phyloP scores from a whole-genome alignment of 1,140 invertebrate species.

The Lethrus apterus region DNA sequence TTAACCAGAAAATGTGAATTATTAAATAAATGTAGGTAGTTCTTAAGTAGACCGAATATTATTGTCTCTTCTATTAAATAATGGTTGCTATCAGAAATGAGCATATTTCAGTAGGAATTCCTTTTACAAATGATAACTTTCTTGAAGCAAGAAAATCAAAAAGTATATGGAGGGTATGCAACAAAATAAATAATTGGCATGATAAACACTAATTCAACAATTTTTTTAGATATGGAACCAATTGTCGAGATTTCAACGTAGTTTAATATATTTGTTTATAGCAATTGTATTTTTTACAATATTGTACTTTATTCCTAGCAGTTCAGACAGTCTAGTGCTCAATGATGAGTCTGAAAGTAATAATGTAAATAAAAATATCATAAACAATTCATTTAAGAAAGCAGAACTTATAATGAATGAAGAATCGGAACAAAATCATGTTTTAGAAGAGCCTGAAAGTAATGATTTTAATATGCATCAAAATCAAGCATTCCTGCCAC shows the following conservation, averaged over 20 bases:
- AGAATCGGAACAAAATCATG: slow-evolving; percentile 22
- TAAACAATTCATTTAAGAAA: slow-evolving; percentile 17
- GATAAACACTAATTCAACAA: slow-evolving; percentile 17
- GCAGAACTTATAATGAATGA: slow-evolving; percentile 2
- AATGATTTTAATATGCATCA: slow-evolving; percentile 24
- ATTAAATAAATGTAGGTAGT: too few relatives aligned
- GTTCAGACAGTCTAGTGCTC: slow-evolving; percentile 34
- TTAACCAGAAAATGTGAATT: too few relatives aligned
- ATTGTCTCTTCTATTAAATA: too few relatives aligned
- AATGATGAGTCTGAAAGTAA: slow-evolving; percentile 34
- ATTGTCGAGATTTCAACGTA: slow-evolving; percentile 73
- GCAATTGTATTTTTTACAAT: slow-evolving; percentile 46
- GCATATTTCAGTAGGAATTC: slow-evolving; percentile 7
- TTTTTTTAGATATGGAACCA: slow-evolving; percentile 74
- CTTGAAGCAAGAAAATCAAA: slow-evolving; percentile 20
- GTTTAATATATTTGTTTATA: slow-evolving; percentile 56
- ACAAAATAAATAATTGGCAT: slow-evolving; percentile 11
- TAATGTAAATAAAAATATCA: slow-evolving; percentile 22
- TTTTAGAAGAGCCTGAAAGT: slow-evolving; percentile 33
- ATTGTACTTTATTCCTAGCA: slow-evolving; percentile 49
- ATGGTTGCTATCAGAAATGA: slow-evolving; percentile 6
- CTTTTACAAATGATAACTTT: slow-evolving; percentile 7
- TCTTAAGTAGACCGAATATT: too few relatives aligned
- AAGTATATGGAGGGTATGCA: slow-evolving; percentile 30
- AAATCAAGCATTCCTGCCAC: neutral